Base-by-base conservation (phyloP, 2,888 invertebrate species). In the Cephus pygmeus region DNA sequence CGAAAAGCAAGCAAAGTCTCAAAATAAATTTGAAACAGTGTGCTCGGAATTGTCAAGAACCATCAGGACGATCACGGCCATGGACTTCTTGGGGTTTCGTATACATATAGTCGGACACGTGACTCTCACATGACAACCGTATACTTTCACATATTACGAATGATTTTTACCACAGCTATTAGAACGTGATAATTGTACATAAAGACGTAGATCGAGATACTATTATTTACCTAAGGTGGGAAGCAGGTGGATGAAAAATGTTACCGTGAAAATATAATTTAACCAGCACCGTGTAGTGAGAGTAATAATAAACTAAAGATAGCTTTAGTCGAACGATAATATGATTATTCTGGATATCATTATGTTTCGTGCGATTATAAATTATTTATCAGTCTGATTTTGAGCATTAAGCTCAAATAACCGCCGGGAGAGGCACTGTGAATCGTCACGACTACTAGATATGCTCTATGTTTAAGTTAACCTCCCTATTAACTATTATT, bases 221-320 rank as follows among this genome's bases (percentile, higher is more conserved):
- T 86, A 87, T 88, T 88, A 87, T 87, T 88, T 87, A 84, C 84
- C 85, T 77, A 68, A 35, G 74, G 12, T 31, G 34, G 23, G 1
- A 35, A 23, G 15, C 23, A 34, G 30, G 74, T 2, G 56, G 56
- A 56, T 56, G 56, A 75, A 40, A 75, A 40, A 71, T 75, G 78
- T 78, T 80, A 76, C 73, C 71, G 76, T 83, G 84, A 87, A 87
- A 56, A 86, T 87, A 87, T 87, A 86, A 84, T 87, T 85, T 86
- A 88, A 86, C 82, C 86, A 87, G 86, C 88, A 90, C 88, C 88
- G 88, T 89, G 89, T 91, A 90, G 88, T 88, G 88, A 90, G 88
- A 90, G 86, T 88, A 90, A 87, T 88, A 85, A 83, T 82, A 86
- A 86, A 83, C 83, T 85, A 85, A 84, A 81, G 83, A 85, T 88